Conservation (phyloP, 2,797 vertebrate genomes). For the Mallotus villosus region DNA sequence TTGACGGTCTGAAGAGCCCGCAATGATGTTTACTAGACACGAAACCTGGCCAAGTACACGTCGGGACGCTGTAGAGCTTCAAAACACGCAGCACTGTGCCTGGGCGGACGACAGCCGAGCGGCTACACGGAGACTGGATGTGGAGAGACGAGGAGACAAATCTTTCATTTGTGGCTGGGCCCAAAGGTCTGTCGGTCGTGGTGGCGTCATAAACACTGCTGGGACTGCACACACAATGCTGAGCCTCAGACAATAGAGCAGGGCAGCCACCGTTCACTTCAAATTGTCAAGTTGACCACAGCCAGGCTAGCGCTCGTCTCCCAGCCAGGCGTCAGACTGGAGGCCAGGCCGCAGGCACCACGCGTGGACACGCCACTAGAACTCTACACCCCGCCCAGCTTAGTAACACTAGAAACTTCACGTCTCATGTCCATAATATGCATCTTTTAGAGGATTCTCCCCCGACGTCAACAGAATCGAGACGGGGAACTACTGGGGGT, state of each 20-base stretch:
- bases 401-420: slow-evolving; percentile 34
- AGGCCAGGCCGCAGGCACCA: slow-evolving; percentile 49
- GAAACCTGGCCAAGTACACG: slow-evolving; percentile 66
- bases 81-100: slow-evolving; percentile 61
- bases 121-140: slow-evolving; percentile 55
- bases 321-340: slow-evolving; percentile 50
- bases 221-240: slow-evolving; percentile 64
- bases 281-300: slow-evolving; percentile 54
- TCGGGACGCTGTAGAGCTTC: slow-evolving; percentile 59
- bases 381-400: slow-evolving; percentile 41
- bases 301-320: slow-evolving; percentile 53
- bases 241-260: slow-evolving; percentile 66
- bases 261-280: slow-evolving; percentile 60
- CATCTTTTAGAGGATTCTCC: not conserved
- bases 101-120: slow-evolving; percentile 53
- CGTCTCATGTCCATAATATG: slow-evolving; percentile 1
- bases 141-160: slow-evolving; percentile 65
- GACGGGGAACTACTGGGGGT: not conserved
- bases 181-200: slow-evolving; percentile 61
- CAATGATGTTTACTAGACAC: slow-evolving; percentile 67
- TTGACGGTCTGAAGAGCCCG: slow-evolving; percentile 65
- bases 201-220: slow-evolving; percentile 40
- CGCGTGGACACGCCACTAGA: slow-evolving; percentile 39
- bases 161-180: slow-evolving; percentile 68
- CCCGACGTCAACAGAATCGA: slow-evolving; percentile 1